Conservation (phyloP, 2,113 vertebrate genomes). For the Genyomyrus donnyi region DNA sequence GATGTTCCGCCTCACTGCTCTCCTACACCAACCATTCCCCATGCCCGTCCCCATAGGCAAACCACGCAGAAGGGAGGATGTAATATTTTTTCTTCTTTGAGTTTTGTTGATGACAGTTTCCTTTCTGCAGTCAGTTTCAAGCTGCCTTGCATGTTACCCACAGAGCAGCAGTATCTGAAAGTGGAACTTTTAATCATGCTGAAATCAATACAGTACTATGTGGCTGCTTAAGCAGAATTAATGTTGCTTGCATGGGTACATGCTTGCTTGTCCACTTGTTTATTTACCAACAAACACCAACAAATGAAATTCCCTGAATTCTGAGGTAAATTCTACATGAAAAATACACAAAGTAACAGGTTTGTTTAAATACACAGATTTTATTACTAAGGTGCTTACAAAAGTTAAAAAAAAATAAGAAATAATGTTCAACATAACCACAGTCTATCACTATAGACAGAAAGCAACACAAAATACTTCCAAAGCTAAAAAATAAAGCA, state of each 20-base stretch:
- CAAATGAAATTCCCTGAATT: background rate
- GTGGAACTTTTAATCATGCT: background rate
- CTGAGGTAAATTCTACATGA: background rate
- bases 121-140: conserved; percentile 6
- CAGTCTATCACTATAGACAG: too few relatives aligned
- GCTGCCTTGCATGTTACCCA: background rate
- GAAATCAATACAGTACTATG: background rate
- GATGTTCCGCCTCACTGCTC: background rate
- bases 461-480: too few relatives aligned
- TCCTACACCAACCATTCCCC: background rate
- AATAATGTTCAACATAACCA: too few relatives aligned
- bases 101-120: conserved; percentile 7
- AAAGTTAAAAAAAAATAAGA: background rate
- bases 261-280: background rate
- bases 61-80: background rate
- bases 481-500: too few relatives aligned
- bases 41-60: background rate
- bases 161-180: background rate
- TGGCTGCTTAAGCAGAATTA: background rate
- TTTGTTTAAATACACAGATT: background rate
- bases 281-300: background rate
- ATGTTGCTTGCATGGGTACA: background rate
- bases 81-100: background rate
- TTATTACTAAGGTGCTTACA: background rate
- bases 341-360: background rate